Evolutionary conservation across 37 sponge, comb jelly and placozoan species (phyloP).

Genomic region (Cliona cf. orientalis): DNA sequence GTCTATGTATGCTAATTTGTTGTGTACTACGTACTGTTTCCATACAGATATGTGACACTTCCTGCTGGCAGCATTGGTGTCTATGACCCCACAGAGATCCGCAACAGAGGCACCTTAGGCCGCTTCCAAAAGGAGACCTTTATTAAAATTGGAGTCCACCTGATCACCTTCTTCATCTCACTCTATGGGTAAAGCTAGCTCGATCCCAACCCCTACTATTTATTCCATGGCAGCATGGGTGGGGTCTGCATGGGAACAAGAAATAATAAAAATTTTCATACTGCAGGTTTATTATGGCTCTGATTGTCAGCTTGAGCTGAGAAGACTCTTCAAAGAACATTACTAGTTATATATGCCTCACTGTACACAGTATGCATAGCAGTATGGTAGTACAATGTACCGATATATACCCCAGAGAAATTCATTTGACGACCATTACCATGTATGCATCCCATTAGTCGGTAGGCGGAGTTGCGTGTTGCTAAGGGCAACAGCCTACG

Average conservation of each 20-base stretch:
- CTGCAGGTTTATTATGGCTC: slow-evolving; percentile 42
- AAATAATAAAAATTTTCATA: background rate
- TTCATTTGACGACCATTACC: background rate
- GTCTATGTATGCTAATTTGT: background rate
- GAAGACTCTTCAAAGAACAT: no score
- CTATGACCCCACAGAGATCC: slow-evolving; percentile 93
- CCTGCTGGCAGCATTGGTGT: slow-evolving; percentile 78
- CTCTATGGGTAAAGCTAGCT: slow-evolving; percentile 74
- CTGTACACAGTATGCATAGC: background rate
- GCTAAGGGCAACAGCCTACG: background rate
- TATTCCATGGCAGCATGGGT: no score
- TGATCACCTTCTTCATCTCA: slow-evolving; percentile 75
- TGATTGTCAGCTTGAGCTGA: slow-evolving; percentile 11
- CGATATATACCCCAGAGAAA: no score
- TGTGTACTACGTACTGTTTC: background rate
- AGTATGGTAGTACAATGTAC: no score
- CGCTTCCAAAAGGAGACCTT: slow-evolving; percentile 81
- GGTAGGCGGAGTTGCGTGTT: background rate
- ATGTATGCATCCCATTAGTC: background rate
- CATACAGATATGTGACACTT: slow-evolving; percentile 68
- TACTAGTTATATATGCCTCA: background rate
- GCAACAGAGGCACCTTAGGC: slow-evolving; percentile 76
- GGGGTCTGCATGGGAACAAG: background rate
- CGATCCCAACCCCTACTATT: background rate
- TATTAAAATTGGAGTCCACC: slow-evolving; percentile 82